These are phyloP conservation scores for Ormyrus nitidulus DNA, from an alignment of 2,888 invertebrate species.

Conservation along the genomic window DNA sequence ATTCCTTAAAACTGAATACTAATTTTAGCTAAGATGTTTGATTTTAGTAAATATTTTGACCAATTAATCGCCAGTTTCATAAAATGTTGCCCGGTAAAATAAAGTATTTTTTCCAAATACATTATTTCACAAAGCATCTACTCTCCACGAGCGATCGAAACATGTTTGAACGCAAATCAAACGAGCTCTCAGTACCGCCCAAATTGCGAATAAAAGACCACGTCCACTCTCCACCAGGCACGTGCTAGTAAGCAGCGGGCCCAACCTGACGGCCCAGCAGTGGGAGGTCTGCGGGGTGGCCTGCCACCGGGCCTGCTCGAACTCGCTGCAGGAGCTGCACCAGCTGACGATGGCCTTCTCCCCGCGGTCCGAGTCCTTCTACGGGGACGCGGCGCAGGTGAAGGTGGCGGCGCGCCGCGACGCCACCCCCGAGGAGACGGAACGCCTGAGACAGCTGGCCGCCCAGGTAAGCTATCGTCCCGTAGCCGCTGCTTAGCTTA, in stretches of 20 bases:
- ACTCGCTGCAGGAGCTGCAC: conserved; percentile 91
- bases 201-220: not conserved
- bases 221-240: conserved; percentile 77
- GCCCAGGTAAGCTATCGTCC: conserved; percentile 80
- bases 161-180: too few relatives aligned
- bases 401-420: conserved; percentile 95
- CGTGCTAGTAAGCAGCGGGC: conserved; percentile 88
- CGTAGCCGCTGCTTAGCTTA: not conserved
- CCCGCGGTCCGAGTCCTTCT: conserved; percentile 94
- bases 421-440: conserved; percentile 89
- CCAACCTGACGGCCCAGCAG: conserved; percentile 87
- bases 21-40: too few relatives aligned
- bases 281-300: conserved; percentile 92
- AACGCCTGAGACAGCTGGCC: conserved; percentile 90
- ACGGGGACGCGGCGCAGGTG: conserved; percentile 93
- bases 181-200: too few relatives aligned
- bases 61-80: too few relatives aligned
- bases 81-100: not conserved
- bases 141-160: too few relatives aligned
- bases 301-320: conserved; percentile 88
- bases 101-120: too few relatives aligned
- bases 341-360: conserved; percentile 94
- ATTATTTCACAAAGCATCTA: too few relatives aligned
- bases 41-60: too few relatives aligned
- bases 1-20: too few relatives aligned